Percentiles rank a stretch among this genome's conserved stretches.
Conservation (phyloP, 2,888 invertebrate species). For the Campoletis raptor region DNA sequence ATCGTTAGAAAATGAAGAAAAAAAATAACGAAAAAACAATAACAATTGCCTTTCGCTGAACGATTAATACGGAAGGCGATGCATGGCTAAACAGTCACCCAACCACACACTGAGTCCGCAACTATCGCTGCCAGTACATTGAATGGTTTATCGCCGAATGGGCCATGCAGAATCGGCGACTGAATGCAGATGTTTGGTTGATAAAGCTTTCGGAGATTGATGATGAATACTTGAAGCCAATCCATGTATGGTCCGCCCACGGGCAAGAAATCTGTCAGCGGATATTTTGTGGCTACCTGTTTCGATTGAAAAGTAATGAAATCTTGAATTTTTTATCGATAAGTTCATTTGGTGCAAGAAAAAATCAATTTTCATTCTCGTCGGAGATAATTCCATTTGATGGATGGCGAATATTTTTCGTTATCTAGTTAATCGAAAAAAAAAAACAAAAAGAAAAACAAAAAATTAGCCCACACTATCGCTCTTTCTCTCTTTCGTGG, state of each 20-base stretch:
- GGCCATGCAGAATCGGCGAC: background rate
- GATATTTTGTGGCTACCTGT: background rate
- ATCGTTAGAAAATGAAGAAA: no score
- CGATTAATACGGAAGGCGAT: no score
- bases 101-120: no score
- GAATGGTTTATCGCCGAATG: background rate
- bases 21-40: no score
- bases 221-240: background rate
- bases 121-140: background rate
- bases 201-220: background rate
- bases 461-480: background rate
- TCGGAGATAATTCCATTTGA: background rate
- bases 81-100: no score
- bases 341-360: background rate
- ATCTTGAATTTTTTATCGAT: constrained; percentile 6
- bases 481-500: background rate
- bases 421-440: background rate
- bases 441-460: no score
- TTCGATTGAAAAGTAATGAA: background rate
- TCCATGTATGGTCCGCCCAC: background rate
- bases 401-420: background rate
- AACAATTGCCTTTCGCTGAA: no score
- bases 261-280: background rate
- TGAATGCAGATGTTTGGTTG: background rate
- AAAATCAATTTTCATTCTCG: background rate